Evolutionary conservation across 2,797 vertebrate genomes (phyloP), one percentile per base, ranked within the genome.

Genomic region (Yasuhikotakia modesta): DNA sequence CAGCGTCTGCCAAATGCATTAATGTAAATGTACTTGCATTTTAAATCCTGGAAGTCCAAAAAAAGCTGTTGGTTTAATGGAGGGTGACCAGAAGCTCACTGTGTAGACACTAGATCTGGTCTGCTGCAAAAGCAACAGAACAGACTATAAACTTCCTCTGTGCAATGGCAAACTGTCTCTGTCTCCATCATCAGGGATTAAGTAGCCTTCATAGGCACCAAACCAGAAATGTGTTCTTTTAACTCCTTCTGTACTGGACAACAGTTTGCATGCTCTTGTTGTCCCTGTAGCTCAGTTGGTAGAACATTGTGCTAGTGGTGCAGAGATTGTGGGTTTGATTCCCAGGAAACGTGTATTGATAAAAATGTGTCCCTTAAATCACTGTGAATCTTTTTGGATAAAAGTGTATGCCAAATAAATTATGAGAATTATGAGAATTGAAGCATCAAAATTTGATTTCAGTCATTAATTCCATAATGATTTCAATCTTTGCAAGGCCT

Each of bases 61-160:
- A 82, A 76, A 81, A 78, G 60, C 64, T 19, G 48, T 46, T 55
- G 50, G 52, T 81, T 58, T 60, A 82, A 84, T 75, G 76, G 61
- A 84, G 76, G 85, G 57, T 85, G 53, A 79, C 64, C 32, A 27
- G 75, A 46, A 39, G 78, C 70, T 61, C 75, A 30, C 68, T 60
- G 24, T 74, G 61, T 17, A 64, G 73, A 67, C 72, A 76, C 75
- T 83, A 71, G 79, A 82, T 74, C 67, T 76, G 83, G 79, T 83
- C 81, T 66, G 63, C 72, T 76, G 73, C 55, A 39, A 65, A 86
- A 80, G 74, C 76, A 79, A 84, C 64, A 80, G 53, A 80, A 72
- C 24, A 76, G 82, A 79, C 73, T 55, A 70, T 78, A 76, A 75
- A 85, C 69, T 73, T 30, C 65, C 57, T 35, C 39, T 21, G 45